Evolutionary conservation across 2,797 vertebrate genomes (phyloP).

Genomic region (Peromyscus aztecus): DNA sequence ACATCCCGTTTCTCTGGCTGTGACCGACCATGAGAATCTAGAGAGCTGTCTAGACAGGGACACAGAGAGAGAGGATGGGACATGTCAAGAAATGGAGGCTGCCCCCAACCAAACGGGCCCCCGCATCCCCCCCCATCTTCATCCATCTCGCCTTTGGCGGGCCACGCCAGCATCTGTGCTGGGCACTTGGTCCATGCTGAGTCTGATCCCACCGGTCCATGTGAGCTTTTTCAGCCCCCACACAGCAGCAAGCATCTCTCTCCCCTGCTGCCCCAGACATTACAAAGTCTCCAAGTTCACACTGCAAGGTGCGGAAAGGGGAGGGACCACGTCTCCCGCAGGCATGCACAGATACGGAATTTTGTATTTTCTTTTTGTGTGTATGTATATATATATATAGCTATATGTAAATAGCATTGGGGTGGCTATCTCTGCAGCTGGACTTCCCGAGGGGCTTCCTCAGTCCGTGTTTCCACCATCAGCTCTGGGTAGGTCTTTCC

Average conservation of each 20-base stretch:
- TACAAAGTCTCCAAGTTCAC: conserved; percentile 84
- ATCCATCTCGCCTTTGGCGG: conserved; percentile 58
- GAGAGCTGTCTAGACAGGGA: not conserved
- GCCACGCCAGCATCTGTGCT: conserved; percentile 46
- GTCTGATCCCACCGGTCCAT: conserved; percentile 74
- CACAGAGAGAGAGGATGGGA: not conserved
- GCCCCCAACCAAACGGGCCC: not conserved
- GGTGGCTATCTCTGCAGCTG: conserved; percentile 81
- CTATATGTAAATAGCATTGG: conserved; percentile 78
- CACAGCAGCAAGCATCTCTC: conserved; percentile 80
- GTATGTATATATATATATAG: conserved; percentile 72
- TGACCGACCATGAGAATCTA: conserved; percentile 40
- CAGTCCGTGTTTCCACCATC: conserved; percentile 79
- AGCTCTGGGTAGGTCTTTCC: conserved; percentile 84
- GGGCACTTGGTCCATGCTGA: conserved; percentile 3
- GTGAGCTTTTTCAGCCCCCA: conserved; percentile 44
- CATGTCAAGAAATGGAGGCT: not conserved
- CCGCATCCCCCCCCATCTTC: not conserved
- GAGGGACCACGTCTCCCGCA: conserved; percentile 87
- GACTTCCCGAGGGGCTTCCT: conserved; percentile 85
- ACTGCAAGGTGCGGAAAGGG: conserved; percentile 85
- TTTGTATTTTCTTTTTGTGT: conserved; percentile 71
- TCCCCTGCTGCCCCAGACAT: conserved; percentile 77
- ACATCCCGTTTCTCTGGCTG: conserved; percentile 44
- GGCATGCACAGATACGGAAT: conserved; percentile 86